Evolutionary conservation across 2,113 vertebrate genomes (phyloP).

Genomic region (Eublepharis macularius): DNA sequence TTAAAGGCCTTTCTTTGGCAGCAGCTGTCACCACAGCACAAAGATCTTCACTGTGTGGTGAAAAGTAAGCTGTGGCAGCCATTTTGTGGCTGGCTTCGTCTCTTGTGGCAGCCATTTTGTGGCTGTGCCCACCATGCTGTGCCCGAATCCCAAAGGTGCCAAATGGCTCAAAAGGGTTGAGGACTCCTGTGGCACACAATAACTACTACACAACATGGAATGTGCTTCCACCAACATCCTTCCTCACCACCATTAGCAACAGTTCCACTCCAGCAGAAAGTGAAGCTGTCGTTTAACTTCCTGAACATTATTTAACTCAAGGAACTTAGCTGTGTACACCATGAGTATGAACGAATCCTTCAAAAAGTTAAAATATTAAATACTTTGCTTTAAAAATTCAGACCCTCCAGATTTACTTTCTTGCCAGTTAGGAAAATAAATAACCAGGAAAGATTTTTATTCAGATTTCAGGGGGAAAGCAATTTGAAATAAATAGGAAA

Average conservation of each 20-base stretch:
- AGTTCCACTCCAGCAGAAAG: slow-evolving; percentile 28
- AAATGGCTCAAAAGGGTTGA: too few species aligned
- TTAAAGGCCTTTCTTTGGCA: too few species aligned
- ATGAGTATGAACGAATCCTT: slow-evolving; percentile 56
- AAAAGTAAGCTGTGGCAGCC: too few species aligned
- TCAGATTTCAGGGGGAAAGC: slow-evolving; percentile 67
- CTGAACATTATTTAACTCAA: slow-evolving; percentile 28
- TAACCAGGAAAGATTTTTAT: slow-evolving; percentile 48
- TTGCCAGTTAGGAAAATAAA: slow-evolving; percentile 51
- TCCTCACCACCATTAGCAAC: too few species aligned
- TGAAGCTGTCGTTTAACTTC: slow-evolving; percentile 16
- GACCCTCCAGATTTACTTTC: slow-evolving; percentile 31
- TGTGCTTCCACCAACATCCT: background rate
- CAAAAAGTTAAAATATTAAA: slow-evolving; percentile 60
- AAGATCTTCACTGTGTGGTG: too few species aligned
- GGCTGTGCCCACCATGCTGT: too few species aligned
- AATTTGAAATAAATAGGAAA: slow-evolving; percentile 72
- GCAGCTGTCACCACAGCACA: too few species aligned
- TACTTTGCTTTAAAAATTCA: slow-evolving; percentile 38
- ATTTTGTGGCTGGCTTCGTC: too few species aligned
- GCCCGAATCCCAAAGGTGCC: too few species aligned
- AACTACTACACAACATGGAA: background rate
- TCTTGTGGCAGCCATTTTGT: too few species aligned
- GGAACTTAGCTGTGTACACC: slow-evolving; percentile 28
- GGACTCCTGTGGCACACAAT: too few species aligned